Percentiles rank a stretch among this genome's conserved stretches.
Conservation (phyloP, 2,888 invertebrate genomes). For the Azorinus chamasolen region DNA sequence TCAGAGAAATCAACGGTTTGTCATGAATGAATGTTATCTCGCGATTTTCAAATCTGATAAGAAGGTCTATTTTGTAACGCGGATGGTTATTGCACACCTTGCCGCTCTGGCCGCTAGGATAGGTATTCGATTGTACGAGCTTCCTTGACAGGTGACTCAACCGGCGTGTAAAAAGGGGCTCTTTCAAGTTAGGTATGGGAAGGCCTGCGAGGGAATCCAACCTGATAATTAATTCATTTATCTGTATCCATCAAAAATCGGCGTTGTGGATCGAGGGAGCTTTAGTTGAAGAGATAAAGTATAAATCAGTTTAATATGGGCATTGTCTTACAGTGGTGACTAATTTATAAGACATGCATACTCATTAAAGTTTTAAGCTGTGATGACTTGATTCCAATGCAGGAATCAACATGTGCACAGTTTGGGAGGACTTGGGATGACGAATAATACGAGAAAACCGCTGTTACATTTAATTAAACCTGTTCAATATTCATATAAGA, state of each 20-base stretch:
- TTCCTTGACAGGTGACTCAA: conserved; percentile 13
- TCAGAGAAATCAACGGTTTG: conserved; percentile 25
- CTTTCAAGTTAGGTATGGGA: neutral
- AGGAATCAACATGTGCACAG: too few relatives aligned
- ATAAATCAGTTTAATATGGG: conserved; percentile 1
- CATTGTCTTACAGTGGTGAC: too few relatives aligned
- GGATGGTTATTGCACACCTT: conserved; percentile 1
- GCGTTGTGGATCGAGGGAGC: too few relatives aligned
- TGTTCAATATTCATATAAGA: too few relatives aligned
- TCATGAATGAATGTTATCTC: conserved; percentile 25
- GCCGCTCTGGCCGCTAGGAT: too few relatives aligned
- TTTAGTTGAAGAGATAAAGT: neutral
- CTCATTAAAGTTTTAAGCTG: too few relatives aligned
- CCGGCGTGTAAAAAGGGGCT: neutral
- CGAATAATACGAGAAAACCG: too few relatives aligned
- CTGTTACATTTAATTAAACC: too few relatives aligned
- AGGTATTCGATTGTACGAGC: neutral
- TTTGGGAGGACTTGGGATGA: too few relatives aligned
- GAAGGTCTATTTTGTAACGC: conserved; percentile 4
- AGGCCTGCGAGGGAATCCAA: conserved; percentile 4
- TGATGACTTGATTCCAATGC: too few relatives aligned
- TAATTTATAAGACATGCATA: too few relatives aligned
- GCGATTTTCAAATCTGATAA: conserved; percentile 26
- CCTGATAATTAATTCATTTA: conserved; percentile 49
- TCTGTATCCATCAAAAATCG: conserved; percentile 10